Percentiles rank a stretch among this genome's conserved stretches.
These are phyloP conservation scores for Psephotus haematonotus DNA, from an alignment of 2,113 vertebrate genomes.

Conservation along the genomic window DNA sequence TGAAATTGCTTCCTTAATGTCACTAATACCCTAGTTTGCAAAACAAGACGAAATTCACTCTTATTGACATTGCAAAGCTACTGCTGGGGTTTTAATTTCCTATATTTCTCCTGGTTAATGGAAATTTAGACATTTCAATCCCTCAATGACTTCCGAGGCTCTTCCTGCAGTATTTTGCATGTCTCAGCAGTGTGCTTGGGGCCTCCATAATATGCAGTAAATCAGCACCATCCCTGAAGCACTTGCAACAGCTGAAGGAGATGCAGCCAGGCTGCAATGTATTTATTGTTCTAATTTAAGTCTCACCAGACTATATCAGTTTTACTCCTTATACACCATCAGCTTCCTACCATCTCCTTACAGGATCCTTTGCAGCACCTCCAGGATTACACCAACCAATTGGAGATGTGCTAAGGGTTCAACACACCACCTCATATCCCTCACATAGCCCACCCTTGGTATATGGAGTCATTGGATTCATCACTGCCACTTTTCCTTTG, in stretches of 20 bases:
- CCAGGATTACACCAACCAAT: not conserved
- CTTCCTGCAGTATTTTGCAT: not conserved
- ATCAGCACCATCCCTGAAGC: not conserved
- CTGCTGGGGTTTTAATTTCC: not conserved
- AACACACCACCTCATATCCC: accelerated
- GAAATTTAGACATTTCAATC: not conserved
- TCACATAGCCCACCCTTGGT: not conserved
- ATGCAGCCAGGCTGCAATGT: not conserved
- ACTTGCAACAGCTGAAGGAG: not conserved
- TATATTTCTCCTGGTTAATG: not conserved
- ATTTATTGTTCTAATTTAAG: slow-evolving; percentile 11
- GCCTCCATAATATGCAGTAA: not conserved
- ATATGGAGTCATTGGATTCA: too few species aligned
- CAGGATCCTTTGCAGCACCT: not conserved
- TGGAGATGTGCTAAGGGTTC: not conserved
- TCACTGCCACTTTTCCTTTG: not conserved
- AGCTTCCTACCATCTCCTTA: not conserved
- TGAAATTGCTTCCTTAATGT: not conserved
- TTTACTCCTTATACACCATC: not conserved
- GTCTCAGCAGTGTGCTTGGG: not conserved
- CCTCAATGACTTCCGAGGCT: not conserved
- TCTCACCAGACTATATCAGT: not conserved
- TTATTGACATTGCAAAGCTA: not conserved
- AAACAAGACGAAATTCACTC: not conserved
- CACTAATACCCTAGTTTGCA: not conserved